Conservation (phyloP, 2,888 invertebrate species). For the Drosophila lacicola region DNA sequence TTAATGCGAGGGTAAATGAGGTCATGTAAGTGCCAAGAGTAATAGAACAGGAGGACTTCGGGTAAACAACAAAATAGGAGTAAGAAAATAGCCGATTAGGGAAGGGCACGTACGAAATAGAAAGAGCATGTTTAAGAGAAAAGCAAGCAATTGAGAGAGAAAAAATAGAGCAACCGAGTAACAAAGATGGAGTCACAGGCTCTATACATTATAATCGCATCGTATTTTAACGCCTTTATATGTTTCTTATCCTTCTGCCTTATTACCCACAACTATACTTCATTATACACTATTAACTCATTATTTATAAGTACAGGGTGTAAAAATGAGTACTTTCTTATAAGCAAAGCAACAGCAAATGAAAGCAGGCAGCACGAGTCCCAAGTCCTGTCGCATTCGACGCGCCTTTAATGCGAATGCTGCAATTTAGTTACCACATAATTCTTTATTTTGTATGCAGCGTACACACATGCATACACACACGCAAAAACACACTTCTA, state of each 20-base stretch:
- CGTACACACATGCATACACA: slow-evolving; percentile 5
- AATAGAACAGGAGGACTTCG: too few species aligned
- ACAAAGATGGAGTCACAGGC: too few species aligned
- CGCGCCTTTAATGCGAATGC: slow-evolving; percentile 27
- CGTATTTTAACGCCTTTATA: too few species aligned
- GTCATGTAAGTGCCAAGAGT: background rate
- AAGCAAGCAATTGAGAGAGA: background rate
- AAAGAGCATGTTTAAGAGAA: background rate
- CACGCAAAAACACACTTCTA: background rate
- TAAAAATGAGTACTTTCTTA: slow-evolving; percentile 47
- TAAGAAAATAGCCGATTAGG: too few species aligned
- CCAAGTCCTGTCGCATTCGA: slow-evolving; percentile 15
- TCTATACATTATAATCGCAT: too few species aligned
- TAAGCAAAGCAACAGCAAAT: slow-evolving; percentile 58
- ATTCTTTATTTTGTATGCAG: slow-evolving; percentile 43
- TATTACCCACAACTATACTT: background rate
- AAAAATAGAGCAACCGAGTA: too few species aligned
- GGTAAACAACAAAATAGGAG: too few species aligned
- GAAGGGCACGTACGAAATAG: too few species aligned
- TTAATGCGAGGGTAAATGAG: background rate
- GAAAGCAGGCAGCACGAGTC: slow-evolving; percentile 20
- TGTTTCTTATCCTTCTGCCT: too few species aligned
- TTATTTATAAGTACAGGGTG: background rate
- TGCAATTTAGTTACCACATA: slow-evolving; percentile 59
- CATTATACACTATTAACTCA: background rate